Conservation (phyloP, 92 coral and sea anemone genomes). For the Diadumene lineata region DNA sequence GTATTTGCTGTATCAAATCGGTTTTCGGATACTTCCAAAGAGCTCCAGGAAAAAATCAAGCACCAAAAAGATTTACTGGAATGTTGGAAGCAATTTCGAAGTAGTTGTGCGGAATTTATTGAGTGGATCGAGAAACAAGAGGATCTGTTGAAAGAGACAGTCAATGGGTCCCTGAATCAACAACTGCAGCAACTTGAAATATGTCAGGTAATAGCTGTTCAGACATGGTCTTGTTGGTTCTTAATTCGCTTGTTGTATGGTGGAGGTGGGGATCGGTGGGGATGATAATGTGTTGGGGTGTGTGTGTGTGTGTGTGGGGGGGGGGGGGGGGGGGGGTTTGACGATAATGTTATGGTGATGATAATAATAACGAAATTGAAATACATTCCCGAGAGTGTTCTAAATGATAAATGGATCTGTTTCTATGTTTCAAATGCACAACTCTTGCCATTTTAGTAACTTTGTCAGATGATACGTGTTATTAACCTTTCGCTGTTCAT, state of each 20-base stretch:
- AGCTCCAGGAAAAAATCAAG: conserved; percentile 45
- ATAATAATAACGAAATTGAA: too few species aligned
- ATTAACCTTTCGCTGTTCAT: background rate
- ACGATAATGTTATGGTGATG: too few species aligned
- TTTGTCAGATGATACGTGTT: background rate
- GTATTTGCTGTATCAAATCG: conserved; percentile 64
- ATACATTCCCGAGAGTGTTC: too few species aligned
- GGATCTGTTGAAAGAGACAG: conserved; percentile 53
- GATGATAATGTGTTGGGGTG: background rate
- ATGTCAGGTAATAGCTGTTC: conserved; percentile 63
- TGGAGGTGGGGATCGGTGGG: background rate
- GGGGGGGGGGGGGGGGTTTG: too few species aligned
- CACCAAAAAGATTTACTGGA: conserved; percentile 66
- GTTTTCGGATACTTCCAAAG: conserved; percentile 52
- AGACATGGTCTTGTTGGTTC: background rate
- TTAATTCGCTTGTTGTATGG: background rate
- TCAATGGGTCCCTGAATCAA: conserved; percentile 59
- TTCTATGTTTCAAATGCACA: too few species aligned
- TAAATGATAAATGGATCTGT: too few species aligned
- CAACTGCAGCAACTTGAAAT: conserved; percentile 80
- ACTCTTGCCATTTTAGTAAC: too few species aligned
- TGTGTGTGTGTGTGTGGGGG: background rate
- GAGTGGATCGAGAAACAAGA: conserved; percentile 84
- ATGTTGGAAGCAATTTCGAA: conserved; percentile 82
- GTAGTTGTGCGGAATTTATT: conserved; percentile 73